Conservation (phyloP, 2,888 invertebrate genomes). For the Macrophya annulata region DNA sequence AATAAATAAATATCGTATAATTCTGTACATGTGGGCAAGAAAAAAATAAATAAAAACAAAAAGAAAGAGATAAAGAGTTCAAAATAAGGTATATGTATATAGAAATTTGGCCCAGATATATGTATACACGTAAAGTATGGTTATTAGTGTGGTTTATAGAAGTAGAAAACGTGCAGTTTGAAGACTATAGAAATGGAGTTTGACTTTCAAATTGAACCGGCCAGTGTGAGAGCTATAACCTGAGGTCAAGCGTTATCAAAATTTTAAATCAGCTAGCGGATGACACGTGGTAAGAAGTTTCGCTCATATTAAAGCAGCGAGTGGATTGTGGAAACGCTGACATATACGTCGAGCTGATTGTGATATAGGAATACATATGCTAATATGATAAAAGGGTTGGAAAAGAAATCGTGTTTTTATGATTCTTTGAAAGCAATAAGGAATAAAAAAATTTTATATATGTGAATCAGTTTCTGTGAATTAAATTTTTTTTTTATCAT, state of each 20-base stretch:
- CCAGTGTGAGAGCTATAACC: not conserved
- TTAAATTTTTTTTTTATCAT: not conserved
- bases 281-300: constrained; percentile 41
- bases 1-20: too few species aligned
- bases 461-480: not conserved
- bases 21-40: not conserved
- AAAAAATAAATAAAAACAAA: constrained; percentile 9
- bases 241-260: constrained; percentile 50
- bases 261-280: constrained; percentile 39
- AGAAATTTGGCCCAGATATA: not conserved
- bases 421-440: not conserved
- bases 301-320: not conserved
- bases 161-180: not conserved
- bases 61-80: not conserved
- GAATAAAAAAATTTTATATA: too few species aligned
- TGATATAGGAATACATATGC: not conserved
- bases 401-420: not conserved
- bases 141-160: not conserved
- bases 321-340: not conserved
- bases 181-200: not conserved
- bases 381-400: not conserved
- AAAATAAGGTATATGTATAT: not conserved
- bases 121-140: not conserved
- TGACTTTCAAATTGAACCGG: constrained; percentile 46
- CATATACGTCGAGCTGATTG: not conserved